These are phyloP conservation scores for Drosophila dives DNA, from an alignment of 2,888 invertebrate genomes.

Conservation along the genomic window DNA sequence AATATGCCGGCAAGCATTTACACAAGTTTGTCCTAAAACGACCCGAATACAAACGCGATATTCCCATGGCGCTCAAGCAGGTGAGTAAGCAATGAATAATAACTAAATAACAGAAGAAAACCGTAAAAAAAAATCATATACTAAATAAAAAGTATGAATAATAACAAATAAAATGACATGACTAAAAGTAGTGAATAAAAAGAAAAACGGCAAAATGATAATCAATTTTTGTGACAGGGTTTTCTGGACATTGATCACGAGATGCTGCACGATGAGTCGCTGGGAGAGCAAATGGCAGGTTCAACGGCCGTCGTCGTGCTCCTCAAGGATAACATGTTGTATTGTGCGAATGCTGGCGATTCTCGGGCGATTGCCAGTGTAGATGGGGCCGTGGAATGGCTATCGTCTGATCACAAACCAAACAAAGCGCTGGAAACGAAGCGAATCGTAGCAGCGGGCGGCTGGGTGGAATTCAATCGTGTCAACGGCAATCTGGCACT, in stretches of 20 bases:
- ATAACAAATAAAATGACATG: not conserved
- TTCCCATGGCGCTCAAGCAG: constrained; percentile 93
- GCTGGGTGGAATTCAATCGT: constrained; percentile 98
- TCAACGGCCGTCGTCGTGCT: constrained; percentile 96
- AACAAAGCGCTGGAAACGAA: constrained; percentile 94
- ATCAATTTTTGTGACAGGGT: constrained; percentile 86
- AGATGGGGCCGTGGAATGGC: constrained; percentile 88
- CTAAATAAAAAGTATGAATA: not conserved
- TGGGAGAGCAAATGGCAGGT: constrained; percentile 97
- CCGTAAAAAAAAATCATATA: not conserved
- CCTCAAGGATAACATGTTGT: constrained; percentile 93
- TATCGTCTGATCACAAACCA: constrained; percentile 98
- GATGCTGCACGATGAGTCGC: constrained; percentile 94
- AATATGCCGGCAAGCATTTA: constrained; percentile 97
- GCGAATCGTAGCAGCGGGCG: constrained; percentile 96
- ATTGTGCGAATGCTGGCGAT: constrained; percentile 99
- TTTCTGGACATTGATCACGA: constrained; percentile 96
- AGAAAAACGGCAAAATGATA: not conserved
- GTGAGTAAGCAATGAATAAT: constrained; percentile 84
- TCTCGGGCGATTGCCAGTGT: constrained; percentile 97
- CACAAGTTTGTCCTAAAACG: constrained; percentile 95
- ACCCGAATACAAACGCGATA: constrained; percentile 91
- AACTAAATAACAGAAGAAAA: not conserved
- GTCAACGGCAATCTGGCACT: constrained; percentile 99
- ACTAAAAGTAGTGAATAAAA: not conserved